These are phyloP conservation scores for Eubucco bourcierii DNA, from an alignment of 2,113 vertebrate genomes.

Conservation along the genomic window DNA sequence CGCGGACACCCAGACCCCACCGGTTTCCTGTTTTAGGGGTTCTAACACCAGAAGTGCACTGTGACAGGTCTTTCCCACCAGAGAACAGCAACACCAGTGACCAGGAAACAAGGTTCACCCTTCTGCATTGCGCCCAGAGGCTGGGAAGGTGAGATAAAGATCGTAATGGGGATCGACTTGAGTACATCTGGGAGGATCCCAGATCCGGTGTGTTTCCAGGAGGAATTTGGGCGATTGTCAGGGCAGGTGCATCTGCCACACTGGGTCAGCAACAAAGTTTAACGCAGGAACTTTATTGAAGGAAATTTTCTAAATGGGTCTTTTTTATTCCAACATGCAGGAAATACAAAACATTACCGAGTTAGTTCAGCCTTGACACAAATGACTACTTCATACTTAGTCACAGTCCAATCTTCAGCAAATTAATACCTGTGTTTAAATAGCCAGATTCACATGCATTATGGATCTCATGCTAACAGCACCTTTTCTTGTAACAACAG, in stretches of 20 bases:
- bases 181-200: fast-evolving
- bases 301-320: background rate
- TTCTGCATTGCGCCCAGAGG: background rate
- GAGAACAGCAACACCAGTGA: fast-evolving
- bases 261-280: background rate
- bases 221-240: background rate
- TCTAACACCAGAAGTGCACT: fast-evolving
- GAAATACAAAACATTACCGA: background rate
- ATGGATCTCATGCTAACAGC: background rate
- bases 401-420: background rate
- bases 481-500: background rate
- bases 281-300: background rate
- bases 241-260: background rate
- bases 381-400: background rate
- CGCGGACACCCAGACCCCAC: background rate
- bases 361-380: background rate
- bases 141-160: background rate
- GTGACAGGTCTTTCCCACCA: background rate
- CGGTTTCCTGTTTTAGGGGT: fast-evolving
- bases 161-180: fast-evolving
- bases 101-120: background rate
- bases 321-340: background rate
- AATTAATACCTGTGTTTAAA: slow-evolving; percentile 1
- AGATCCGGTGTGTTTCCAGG: background rate
- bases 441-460: background rate